Percentiles rank a stretch among this genome's conserved stretches.
These are phyloP conservation scores for Diabrotica balteata DNA, from an alignment of 2,888 invertebrate genomes.

Conservation along the genomic window DNA sequence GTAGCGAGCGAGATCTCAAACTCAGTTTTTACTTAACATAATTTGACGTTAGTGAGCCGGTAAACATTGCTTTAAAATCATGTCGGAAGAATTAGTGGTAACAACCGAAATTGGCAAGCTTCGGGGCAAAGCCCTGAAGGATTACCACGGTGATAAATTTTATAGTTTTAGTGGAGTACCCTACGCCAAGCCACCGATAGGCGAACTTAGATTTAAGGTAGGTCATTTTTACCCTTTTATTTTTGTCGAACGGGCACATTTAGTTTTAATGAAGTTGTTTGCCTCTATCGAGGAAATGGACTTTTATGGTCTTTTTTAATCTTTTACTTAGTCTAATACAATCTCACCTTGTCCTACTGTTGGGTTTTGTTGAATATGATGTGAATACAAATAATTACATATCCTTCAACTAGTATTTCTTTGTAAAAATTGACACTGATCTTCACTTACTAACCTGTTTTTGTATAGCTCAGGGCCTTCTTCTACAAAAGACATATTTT, in stretches of 20 bases:
- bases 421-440: too few species aligned
- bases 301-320: too few species aligned
- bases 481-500: too few species aligned
- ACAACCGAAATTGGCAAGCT: slow-evolving; percentile 47
- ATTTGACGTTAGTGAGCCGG: not conserved
- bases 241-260: not conserved
- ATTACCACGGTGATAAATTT: slow-evolving; percentile 48
- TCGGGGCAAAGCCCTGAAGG: slow-evolving; percentile 44
- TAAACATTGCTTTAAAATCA: slow-evolving; percentile 1
- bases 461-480: too few species aligned
- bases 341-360: too few species aligned
- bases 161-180: slow-evolving; percentile 55
- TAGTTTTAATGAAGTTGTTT: not conserved
- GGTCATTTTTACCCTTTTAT: slow-evolving; percentile 17
- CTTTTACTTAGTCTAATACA: too few species aligned
- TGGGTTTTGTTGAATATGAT: too few species aligned
- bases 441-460: too few species aligned
- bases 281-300: too few species aligned
- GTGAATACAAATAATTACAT: too few species aligned
- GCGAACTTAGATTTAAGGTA: slow-evolving; percentile 53
- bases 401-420: too few species aligned
- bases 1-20: not conserved
- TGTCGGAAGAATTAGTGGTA: slow-evolving; percentile 35
- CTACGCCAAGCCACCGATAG: slow-evolving; percentile 53
- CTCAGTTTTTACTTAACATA: not conserved